A percentile compares a stretch with the other conserved stretches of the same genome.
Conservation (phyloP, 2,113 vertebrate genomes). For the Probosciger aterrimus region DNA sequence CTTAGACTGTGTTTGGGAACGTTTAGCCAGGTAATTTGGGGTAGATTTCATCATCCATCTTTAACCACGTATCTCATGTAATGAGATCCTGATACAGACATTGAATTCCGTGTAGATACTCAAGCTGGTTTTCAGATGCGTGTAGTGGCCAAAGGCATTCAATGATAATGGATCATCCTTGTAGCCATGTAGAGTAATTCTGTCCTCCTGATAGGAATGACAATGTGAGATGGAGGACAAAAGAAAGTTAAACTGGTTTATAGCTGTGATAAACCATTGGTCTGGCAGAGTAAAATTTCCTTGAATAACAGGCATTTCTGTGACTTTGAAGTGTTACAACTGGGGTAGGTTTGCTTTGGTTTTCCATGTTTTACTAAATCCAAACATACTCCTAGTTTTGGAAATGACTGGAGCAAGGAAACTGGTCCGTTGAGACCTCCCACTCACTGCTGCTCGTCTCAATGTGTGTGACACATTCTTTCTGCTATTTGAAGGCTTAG, state of each 20-base stretch:
- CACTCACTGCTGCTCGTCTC: not conserved
- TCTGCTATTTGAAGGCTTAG: accelerated
- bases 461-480: accelerated
- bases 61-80: not conserved
- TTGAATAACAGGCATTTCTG: not conserved
- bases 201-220: not conserved
- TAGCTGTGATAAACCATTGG: not conserved
- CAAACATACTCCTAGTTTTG: not conserved
- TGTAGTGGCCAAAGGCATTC: no score
- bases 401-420: not conserved
- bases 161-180: no score
- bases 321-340: not conserved
- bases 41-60: not conserved
- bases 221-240: not conserved
- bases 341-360: not conserved
- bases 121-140: not conserved
- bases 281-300: not conserved
- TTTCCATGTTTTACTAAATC: not conserved
- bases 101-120: not conserved
- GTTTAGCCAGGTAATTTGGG: not conserved
- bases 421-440: not conserved
- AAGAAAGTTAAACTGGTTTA: not conserved
- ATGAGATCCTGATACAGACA: not conserved
- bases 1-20: not conserved
- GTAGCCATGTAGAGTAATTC: not conserved